Conservation (phyloP, 2,888 invertebrate genomes). For the Platycheirus rosarum region DNA sequence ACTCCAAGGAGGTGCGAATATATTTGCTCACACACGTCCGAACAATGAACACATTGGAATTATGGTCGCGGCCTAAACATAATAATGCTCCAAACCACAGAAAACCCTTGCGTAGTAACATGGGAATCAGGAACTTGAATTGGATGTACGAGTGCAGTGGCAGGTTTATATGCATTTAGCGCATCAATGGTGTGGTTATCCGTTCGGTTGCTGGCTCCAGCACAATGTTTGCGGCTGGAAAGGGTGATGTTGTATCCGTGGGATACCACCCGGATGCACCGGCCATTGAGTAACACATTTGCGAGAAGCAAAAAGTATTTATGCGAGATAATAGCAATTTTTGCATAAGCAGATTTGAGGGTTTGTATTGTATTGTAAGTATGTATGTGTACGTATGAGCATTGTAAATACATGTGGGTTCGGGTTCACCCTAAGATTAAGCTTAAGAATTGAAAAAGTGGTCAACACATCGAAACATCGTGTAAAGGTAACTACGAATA, state of each 20-base stretch:
- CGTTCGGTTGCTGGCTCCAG: conserved; percentile 30
- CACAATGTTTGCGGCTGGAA: conserved; percentile 13
- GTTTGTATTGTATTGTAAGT: too few relatives aligned
- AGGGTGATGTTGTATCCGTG: conserved; percentile 18
- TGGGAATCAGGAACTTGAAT: conserved; percentile 37
- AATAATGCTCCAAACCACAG: conserved; percentile 63
- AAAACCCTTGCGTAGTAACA: conserved; percentile 41
- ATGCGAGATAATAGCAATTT: too few relatives aligned
- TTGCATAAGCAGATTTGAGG: too few relatives aligned
- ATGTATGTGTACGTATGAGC: too few relatives aligned
- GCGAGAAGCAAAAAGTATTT: neutral
- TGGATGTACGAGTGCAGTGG: conserved; percentile 43
- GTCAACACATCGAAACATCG: too few relatives aligned
- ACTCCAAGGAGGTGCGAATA: conserved; percentile 30
- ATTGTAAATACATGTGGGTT: too few relatives aligned
- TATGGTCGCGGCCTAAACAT: conserved; percentile 58
- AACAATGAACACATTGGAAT: conserved; percentile 41
- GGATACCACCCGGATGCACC: too few relatives aligned
- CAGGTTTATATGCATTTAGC: conserved; percentile 57
- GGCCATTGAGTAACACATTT: too few relatives aligned
- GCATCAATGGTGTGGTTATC: conserved; percentile 56
- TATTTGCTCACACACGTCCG: conserved; percentile 45
- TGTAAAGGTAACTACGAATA: too few relatives aligned
- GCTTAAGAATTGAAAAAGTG: too few relatives aligned
- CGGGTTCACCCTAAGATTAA: too few relatives aligned